Base-by-base conservation (phyloP, 2,888 invertebrate species). In the Corbicula japonica region DNA sequence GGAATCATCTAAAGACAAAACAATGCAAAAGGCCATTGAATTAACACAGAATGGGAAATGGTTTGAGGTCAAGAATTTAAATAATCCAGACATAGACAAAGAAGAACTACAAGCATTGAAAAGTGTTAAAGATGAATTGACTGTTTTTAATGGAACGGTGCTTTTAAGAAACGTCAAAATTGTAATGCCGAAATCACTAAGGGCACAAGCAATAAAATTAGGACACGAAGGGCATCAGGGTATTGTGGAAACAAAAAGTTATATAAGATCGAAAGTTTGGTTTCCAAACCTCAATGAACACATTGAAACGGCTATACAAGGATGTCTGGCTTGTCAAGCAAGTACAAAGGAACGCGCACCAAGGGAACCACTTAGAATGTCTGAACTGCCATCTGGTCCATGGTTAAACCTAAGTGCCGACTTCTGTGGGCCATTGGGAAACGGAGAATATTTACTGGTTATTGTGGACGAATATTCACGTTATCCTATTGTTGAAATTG, bases 141-240 rank as follows among this genome's bases (percentile, higher is more conserved):
- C 76, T n/a, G 48, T 80, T 12, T 50, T 76, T 44, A 50, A 26
- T 26, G 75, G 75, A 1, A 73, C 50, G 32, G 58, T 80, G n/a
- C 41, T 81, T 15, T 23, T 84, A 8, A 54, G 72, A 28, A 61
- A 70, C 50, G 46, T 62, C 5, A 56, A 54, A 30, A 62, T 82
- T 3, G 73, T 84, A 1, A 48, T 81, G 63, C 69, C n/a, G n/a
- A n/a, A n/a, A n/a, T n/a, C n/a, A n/a, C n/a, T n/a, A 21, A 71
- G 76, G 35, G 61, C 69, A 5, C 44, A 56, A 71, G 84, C 78
- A 32, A 60, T 87, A 21, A 46, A 62, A 15, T 21, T 85, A 23
- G 86, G 83, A 21, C 87, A 87, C 52, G 78, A 80, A 54, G 80
- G 88, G 12, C 87, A 88, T 54, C 84, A 86, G 63, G 86, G 86